Base-by-base conservation (phyloP, 2,113 vertebrate genomes). In the Muntiacus muntjak region DNA sequence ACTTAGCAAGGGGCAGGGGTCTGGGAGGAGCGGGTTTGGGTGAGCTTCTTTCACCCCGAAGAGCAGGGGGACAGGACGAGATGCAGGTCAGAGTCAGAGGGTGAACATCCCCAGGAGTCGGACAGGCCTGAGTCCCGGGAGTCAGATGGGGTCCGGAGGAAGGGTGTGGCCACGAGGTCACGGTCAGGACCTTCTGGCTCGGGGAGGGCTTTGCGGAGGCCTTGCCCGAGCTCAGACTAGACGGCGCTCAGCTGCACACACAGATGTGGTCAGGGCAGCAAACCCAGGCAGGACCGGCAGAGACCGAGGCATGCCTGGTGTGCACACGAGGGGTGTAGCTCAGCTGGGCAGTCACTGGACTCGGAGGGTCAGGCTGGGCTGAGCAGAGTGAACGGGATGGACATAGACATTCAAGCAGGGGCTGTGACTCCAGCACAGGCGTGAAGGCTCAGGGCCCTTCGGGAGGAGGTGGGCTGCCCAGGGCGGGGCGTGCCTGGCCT, bases 101-200 rank as follows among this genome's bases (percentile, higher is more conserved):
- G 81, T 7, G 2, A 12, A 62, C 1, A 13, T 52, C 16, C 17
- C 11, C 0, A 0, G 14, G 36, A 74, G 13, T 1, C 0, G 40
- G 52, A 43, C 9, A 26, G 21, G 13, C 10, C 7, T 12, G 28
- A 78, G 54, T 11, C 54, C 33, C 1, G 0, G 3, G 6, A 19
- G 76, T 19, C 83, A 19, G 6, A 21, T 3, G 1, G 54, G 11
- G 3, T 79, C 26, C 1, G 52, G 79, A 89, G 8, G 12, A 33
- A 83, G 71, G 10, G 2, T 9, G 4, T 47, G 4, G 40, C 10
- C 14, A 6, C 26, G 10, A 28, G n/a, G 30, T 33, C n/a, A 13
- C 0, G 4, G 54, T 7, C 54, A 23, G 89, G 36, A 64, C 15
- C 89, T 81, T 33, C 74, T 14, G 55, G 43, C 43, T 28, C 10